Evolutionary conservation across 2,888 invertebrate genomes (phyloP).

Genomic region (Cistogaster globosa): DNA sequence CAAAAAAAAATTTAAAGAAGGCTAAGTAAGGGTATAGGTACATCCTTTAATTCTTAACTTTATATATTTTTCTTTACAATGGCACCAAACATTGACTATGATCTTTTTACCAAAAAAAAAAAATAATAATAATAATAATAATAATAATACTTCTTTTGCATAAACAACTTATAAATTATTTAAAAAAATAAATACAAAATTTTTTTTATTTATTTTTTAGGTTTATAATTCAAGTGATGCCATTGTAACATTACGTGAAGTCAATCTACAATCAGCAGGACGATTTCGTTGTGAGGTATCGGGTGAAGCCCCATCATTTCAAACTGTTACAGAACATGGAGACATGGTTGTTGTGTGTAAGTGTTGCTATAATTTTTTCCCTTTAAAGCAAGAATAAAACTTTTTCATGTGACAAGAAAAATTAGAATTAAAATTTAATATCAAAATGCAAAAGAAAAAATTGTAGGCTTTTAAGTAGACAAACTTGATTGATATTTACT

Average conservation of each 20-base stretch:
- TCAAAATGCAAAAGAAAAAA: neutral
- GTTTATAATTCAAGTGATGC: constrained; percentile 87
- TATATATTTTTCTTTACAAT: too few relatives aligned
- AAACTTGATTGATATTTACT: constrained; percentile 57
- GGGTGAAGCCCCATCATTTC: constrained; percentile 88
- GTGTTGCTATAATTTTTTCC: constrained; percentile 77
- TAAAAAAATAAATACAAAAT: constrained; percentile 4
- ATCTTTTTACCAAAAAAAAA: too few relatives aligned
- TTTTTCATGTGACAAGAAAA: too few relatives aligned
- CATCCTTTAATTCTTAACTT: too few relatives aligned
- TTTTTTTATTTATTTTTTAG: constrained; percentile 79
- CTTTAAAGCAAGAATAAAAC: neutral
- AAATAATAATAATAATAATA: too few relatives aligned
- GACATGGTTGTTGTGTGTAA: constrained; percentile 88
- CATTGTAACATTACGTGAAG: constrained; percentile 86
- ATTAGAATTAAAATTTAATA: too few relatives aligned
- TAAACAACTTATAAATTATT: constrained; percentile 32
- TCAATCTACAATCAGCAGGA: constrained; percentile 87
- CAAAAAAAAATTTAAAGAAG: too few relatives aligned
- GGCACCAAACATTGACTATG: too few relatives aligned
- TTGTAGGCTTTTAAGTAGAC: neutral
- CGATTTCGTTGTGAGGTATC: constrained; percentile 88
- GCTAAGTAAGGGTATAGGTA: too few relatives aligned
- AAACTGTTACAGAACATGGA: constrained; percentile 87
- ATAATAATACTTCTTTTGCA: constrained; percentile 7